Percentiles rank a stretch among this genome's conserved stretches.
phyloP scores from a whole-genome alignment of 2,888 invertebrate genomes.

The Phytoseiulus persimilis region DNA sequence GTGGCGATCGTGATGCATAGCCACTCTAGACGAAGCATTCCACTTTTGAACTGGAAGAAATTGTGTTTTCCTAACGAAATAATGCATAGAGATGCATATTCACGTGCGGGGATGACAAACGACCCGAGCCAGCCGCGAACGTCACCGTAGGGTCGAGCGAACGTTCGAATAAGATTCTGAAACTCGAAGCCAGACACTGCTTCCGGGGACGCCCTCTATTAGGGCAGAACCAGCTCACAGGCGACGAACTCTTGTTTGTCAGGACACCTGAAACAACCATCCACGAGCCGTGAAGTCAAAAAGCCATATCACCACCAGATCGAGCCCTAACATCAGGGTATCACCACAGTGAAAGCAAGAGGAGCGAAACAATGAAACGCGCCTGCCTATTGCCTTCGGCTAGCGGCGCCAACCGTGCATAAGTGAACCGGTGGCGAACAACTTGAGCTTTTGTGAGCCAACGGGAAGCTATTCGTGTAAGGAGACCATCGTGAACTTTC shows the following conservation, averaged over 20 bases:
- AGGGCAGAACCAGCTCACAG: constrained; percentile 16
- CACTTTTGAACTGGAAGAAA: too few relatives aligned
- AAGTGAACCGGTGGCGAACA: neutral
- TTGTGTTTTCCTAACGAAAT: too few relatives aligned
- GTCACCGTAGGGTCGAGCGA: neutral
- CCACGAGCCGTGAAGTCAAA: neutral
- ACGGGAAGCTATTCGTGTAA: neutral
- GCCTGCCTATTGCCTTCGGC: neutral
- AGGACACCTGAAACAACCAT: constrained; percentile 20
- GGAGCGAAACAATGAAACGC: neutral
- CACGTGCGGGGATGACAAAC: too few relatives aligned
- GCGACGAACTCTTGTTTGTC: constrained; percentile 33
- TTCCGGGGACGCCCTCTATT: neutral
- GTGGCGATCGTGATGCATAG: neutral
- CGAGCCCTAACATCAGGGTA: neutral
- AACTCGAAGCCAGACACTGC: neutral
- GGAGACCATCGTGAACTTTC: neutral
- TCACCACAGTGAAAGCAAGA: neutral
- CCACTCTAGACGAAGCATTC: too few relatives aligned
- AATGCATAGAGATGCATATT: too few relatives aligned
- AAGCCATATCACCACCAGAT: neutral
- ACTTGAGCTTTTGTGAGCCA: neutral
- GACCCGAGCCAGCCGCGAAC: neutral
- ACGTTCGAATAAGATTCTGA: neutral
- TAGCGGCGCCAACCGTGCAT: neutral